Conservation (phyloP, 2,797 vertebrate species). For the Pseudopleuronectes americanus region DNA sequence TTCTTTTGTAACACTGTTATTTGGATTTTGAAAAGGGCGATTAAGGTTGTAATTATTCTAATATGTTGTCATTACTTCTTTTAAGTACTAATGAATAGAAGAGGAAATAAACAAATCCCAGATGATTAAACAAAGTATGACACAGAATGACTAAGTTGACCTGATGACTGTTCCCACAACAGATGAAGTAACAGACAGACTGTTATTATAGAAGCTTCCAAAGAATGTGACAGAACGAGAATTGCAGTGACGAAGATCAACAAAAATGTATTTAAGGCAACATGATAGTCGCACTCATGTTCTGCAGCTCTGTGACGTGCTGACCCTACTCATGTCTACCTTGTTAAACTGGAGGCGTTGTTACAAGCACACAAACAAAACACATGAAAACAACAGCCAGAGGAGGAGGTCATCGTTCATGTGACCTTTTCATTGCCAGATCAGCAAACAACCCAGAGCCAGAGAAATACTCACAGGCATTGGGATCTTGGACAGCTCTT, state of each 20-base stretch:
- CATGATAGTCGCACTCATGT: not conserved
- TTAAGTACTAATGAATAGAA: too few species aligned
- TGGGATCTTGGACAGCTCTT: slow-evolving; percentile 96
- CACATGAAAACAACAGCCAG: not conserved
- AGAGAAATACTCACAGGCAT: slow-evolving; percentile 87
- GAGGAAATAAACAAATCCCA: not conserved
- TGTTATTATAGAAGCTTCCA: not conserved
- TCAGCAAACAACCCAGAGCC: not conserved
- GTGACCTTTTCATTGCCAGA: too few species aligned
- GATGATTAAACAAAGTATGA: too few species aligned
- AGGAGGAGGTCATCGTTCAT: not conserved
- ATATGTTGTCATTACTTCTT: too few species aligned
- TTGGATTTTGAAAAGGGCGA: too few species aligned
- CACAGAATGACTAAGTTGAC: too few species aligned
- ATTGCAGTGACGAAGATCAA: rapidly evolving
- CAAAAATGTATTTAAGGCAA: not conserved
- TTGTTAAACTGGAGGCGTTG: not conserved
- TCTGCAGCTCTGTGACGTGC: not conserved
- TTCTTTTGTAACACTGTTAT: too few species aligned
- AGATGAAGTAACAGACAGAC: not conserved
- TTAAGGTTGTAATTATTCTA: too few species aligned
- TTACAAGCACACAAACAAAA: not conserved
- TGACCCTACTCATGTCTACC: rapidly evolving
- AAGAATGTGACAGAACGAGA: slow-evolving; percentile 24
- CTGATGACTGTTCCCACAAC: too few species aligned